Evolutionary conservation across 2,113 vertebrate species (phyloP), one percentile per base, ranked within the genome.

Genomic region (Epinephelus fuscoguttatus): DNA sequence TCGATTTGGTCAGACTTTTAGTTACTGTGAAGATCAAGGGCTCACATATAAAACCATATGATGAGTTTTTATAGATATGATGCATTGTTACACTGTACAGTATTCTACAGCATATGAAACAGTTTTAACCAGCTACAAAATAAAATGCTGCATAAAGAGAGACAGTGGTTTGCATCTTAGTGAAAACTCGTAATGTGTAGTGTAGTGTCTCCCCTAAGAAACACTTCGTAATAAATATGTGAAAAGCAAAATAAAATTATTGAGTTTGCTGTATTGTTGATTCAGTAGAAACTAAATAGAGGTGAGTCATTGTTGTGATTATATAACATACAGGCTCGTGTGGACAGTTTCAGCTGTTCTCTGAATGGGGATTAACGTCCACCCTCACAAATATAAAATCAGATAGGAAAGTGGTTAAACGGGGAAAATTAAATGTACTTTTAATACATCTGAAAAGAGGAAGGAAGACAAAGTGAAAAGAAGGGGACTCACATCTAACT

Each of bases 291-390:
- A 45, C 50, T 57, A 50, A 27, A 50, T 12, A 7, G 30, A 56
- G 13, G 37, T 40, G 21, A 70, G 53, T 77, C 15, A 57, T 12
- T 53, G 62, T 17, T 27, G 37, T 69, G 56, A 79, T 85, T 83
- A 66, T 67, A 59, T 80, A 80, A 88, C 63, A 19, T 30, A 14
- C 30, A 75, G 61, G 42, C 37, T 23, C 14, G 15, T 52, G 73
- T 68, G 52, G 42, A 55, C 33, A 60, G 37, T 30, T 15, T 57
- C 81, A 75, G 57, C 40, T 84, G 42, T 68, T 30, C 42, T 52
- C 9, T 56, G 14, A 25, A 17, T 63, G 27, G 4, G 23, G 23
- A 55, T 80, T 17, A 42, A 50, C 55, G 57, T 27, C 42, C 40
- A 62, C 25, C 15, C 21, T 49, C 14, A 66, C 55, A 70, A 27